Evolutionary conservation across 2,888 invertebrate species (phyloP), one percentile per base, ranked within the genome.

Genomic region (Neoascia interrupta): DNA sequence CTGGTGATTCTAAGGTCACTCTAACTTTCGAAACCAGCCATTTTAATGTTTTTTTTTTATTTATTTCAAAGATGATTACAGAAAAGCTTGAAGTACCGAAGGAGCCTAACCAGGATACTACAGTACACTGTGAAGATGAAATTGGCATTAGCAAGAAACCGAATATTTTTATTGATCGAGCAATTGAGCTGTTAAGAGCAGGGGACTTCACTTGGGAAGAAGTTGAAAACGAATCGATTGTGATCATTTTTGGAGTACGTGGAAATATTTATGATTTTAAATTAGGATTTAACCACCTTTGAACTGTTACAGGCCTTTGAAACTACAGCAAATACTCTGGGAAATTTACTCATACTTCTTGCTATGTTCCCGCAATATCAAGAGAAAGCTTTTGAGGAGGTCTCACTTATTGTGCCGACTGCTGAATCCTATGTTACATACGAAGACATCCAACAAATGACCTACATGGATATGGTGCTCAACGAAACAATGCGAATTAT

Each of bases 401-500:
- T 87, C 3, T n/a, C 61, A 1, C 47, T 82, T 2, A 43, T 87
- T 1, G 85, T 86, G 37, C 85, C 85, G 0, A 49, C 83, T 1
- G 80, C 63, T 0, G 31, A 85, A 23, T 81, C 83, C 8, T 84
- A 85, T 8, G 83, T 88, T 0, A 83, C 82, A 8, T 85, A 85
- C 11, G 84, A 82, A 11, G 84, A 86, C 28, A 83, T 82, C 1
- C 84, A 85, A 54, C 81, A 86, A 63, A 85, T 88, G 85, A 81
- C 83, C 3, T 88, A 86, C 47, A 80, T 87, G 68, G 88, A 88
- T 26, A 82, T 86, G 68, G 82, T 88, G 2, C 64, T 88, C 0
- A 87, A 87, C 43, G 88, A 88, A 60, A 82, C 86, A 0, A 85
- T 88, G 85, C 82, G 88, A 4, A 70, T 88, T 0, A 83, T 88